These are phyloP conservation scores for Myotis pilosus DNA, from an alignment of 2,797 vertebrate species.

Conservation along the genomic window DNA sequence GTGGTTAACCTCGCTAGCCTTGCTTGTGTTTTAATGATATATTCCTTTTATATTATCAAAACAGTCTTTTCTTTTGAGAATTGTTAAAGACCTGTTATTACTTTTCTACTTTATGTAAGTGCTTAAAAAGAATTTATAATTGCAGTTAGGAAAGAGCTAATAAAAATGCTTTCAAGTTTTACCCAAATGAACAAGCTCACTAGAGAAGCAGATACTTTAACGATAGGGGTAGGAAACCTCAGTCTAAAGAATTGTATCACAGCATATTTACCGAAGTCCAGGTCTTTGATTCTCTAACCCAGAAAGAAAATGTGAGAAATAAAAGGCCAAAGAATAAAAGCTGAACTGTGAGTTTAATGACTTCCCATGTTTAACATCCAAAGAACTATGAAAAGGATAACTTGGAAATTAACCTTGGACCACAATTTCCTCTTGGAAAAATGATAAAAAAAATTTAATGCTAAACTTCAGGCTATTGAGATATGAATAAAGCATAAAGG, in stretches of 20 bases:
- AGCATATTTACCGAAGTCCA: background rate
- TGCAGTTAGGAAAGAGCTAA: conserved; percentile 35
- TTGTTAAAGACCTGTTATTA: conserved; percentile 37
- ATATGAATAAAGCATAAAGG: background rate
- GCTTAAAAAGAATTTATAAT: conserved; percentile 39
- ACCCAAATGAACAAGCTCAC: background rate
- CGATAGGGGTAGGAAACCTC: background rate
- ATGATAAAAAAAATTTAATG: conserved; percentile 19
- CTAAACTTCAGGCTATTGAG: background rate
- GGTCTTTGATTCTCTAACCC: background rate
- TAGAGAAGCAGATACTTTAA: background rate
- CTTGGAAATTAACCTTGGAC: background rate
- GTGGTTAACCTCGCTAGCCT: conserved; percentile 50
- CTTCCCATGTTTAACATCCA: background rate
- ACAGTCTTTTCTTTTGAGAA: conserved; percentile 55
- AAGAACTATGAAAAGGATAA: background rate
- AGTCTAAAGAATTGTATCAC: background rate
- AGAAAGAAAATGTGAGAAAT: conserved; percentile 14
- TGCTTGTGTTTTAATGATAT: conserved; percentile 51
- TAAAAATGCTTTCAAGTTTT: conserved; percentile 5
- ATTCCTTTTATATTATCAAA: conserved; percentile 55
- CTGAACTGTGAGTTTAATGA: background rate
- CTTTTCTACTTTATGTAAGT: conserved; percentile 22
- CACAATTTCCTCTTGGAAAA: background rate
- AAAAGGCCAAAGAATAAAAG: conserved; percentile 25